Base-by-base conservation (phyloP, 2,888 invertebrate species). In the Parelbella ahira region DNA sequence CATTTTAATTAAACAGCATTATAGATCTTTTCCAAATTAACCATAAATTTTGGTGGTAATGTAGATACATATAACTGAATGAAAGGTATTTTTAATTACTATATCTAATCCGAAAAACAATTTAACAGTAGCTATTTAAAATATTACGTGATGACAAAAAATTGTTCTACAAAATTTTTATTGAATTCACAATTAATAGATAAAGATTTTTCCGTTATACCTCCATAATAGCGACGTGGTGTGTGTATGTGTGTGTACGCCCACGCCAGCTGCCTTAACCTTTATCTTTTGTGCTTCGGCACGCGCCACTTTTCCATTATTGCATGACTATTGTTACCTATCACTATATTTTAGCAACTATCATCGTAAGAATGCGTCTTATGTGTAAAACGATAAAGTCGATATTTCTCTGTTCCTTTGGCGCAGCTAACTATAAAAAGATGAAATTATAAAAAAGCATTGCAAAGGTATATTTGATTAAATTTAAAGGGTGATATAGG, bases 221-320 rank as follows among this genome's bases (percentile, higher is more conserved):
- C 18, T 34, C 2, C 6, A 11, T 19, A 24, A 12, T 18, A n/a
- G 6, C 4, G 23, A 21, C 6, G 23, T 28, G 20, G 37, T 47
- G 6, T 58, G 49, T 55, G 49, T 61, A 50, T 60, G 68, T 53
- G 60, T 59, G 58, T 30, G 53, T 52, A 56, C 79, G 56, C 77
- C 80, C 67, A 77, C 80, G 76, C 71, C 82, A 82, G 82, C 83
- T 83, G 84, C 72, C 30, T 50, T 50, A 61, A 62, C 64, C 60
- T 66, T 68, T 63, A 54, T 55, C 71, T 68, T 70, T 80, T 80
- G 74, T 82, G 51, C 53, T 48, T 33, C 53, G 80, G 83, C 83
- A 82, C 84, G 84, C 80, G 84, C 79, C 80, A 67, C 59, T 60
- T 53, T 59, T 54, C 63, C 56, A 56, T 39, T 39, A 39, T 41